These are phyloP conservation scores for Stenolophus ochropezus DNA, from an alignment of 2,888 invertebrate species.

Conservation along the genomic window DNA sequence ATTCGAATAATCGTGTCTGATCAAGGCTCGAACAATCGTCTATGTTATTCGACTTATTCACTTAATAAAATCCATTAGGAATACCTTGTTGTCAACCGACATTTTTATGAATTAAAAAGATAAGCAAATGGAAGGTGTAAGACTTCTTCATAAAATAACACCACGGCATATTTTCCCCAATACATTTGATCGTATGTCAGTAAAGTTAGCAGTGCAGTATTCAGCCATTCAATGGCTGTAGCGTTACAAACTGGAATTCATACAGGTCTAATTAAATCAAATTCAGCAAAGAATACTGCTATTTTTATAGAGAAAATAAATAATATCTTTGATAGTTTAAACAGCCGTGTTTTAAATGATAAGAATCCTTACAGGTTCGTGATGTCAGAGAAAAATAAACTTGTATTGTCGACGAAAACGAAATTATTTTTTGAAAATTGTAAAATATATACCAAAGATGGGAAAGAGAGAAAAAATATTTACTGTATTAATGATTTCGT, in stretches of 20 bases:
- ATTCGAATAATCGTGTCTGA: constrained; percentile 61
- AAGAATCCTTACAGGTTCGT: no score
- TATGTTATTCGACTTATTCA: constrained; percentile 35
- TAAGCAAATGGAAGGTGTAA: background rate
- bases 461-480: background rate
- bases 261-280: background rate
- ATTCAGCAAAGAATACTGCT: constrained; percentile 5
- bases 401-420: no score
- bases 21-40: constrained; percentile 62
- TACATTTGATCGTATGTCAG: background rate
- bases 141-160: constrained; percentile 1
- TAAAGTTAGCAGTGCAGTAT: background rate
- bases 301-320: background rate
- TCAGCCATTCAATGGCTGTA: background rate
- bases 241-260: background rate
- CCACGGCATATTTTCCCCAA: background rate
- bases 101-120: background rate
- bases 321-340: background rate
- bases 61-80: no score
- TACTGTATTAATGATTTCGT: background rate
- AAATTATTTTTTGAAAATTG: background rate
- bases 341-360: no score
- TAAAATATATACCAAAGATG: background rate
- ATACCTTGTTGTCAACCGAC: no score
- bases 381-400: no score